Percentiles rank a stretch among this genome's conserved stretches.
phyloP scores from a whole-genome alignment of 1,140 invertebrate genomes.

The Centruroides vittatus region DNA sequence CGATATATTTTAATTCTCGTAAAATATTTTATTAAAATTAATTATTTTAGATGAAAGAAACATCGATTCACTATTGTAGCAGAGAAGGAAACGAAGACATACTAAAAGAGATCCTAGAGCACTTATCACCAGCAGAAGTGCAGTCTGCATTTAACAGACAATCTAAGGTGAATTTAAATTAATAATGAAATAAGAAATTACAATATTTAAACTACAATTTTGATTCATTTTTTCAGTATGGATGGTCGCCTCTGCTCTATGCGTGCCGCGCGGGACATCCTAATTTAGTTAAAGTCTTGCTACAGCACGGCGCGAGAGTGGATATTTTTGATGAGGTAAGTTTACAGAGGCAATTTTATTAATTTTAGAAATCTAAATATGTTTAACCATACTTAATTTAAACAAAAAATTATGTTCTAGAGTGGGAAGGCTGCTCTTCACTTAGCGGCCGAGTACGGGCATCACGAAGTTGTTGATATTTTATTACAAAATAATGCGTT shows the following conservation, averaged over 20 bases:
- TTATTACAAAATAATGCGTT: constrained; percentile 94
- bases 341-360: not conserved
- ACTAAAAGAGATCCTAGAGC: constrained; percentile 77
- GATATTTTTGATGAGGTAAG: constrained; percentile 92
- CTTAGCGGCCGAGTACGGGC: constrained; percentile 86
- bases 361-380: not conserved
- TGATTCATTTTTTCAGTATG: constrained; percentile 35
- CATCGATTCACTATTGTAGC: constrained; percentile 88
- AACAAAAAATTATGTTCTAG: constrained; percentile 21
- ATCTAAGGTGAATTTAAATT: constrained; percentile 37
- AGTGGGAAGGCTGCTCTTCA: constrained; percentile 82
- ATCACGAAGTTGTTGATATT: constrained; percentile 75
- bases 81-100: constrained; percentile 91
- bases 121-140: constrained; percentile 69
- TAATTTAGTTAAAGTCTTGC: constrained; percentile 39
- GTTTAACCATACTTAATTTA: not conserved
- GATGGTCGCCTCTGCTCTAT: constrained; percentile 92
- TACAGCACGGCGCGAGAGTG: constrained; percentile 71
- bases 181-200: not conserved
- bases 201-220: too few species aligned
- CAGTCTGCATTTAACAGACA: constrained; percentile 89
- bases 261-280: constrained; percentile 51
- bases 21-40: too few species aligned
- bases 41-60: constrained; percentile 58
- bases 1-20: too few species aligned